Percentiles rank a stretch among this genome's conserved stretches.
phyloP scores from a whole-genome alignment of 2,113 vertebrate genomes.

The Columba janthina region DNA sequence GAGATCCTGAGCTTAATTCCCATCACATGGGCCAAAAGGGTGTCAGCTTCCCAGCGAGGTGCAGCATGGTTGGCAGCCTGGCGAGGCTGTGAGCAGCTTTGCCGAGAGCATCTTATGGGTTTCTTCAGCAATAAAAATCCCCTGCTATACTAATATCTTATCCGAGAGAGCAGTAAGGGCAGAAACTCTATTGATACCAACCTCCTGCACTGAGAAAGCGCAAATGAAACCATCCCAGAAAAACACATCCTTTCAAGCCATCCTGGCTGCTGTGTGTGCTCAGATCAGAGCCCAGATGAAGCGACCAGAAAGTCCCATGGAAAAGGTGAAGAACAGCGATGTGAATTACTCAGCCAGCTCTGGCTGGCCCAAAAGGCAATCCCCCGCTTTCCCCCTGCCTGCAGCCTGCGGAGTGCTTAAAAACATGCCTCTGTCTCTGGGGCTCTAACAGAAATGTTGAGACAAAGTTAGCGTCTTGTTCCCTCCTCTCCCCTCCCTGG shows the following conservation, averaged over 20 bases:
- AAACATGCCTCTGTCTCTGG: not conserved
- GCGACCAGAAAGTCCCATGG: not conserved
- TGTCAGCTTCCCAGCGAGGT: not conserved
- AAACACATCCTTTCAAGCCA: not conserved
- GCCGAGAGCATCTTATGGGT: not conserved
- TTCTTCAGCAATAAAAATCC: not conserved
- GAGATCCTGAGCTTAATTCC: not conserved
- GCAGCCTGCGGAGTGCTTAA: not conserved
- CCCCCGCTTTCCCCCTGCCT: not conserved
- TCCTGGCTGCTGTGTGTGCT: not conserved
- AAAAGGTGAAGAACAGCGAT: not conserved
- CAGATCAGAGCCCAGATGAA: not conserved
- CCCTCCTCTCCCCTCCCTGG: not conserved
- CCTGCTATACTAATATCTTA: not conserved
- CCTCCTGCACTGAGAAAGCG: rapidly evolving
- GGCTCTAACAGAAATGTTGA: not conserved
- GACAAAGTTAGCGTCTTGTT: not conserved
- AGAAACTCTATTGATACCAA: not conserved
- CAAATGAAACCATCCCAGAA: not conserved
- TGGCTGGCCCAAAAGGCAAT: not conserved
- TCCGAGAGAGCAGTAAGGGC: not conserved
- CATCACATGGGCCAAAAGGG: not conserved
- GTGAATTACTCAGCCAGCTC: not conserved
- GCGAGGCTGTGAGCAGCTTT: not conserved
- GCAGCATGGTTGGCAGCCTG: not conserved